A percentile compares a stretch with the other conserved stretches of the same genome.
Conservation (phyloP, 2,797 vertebrate species). For the Echiichthys vipera region DNA sequence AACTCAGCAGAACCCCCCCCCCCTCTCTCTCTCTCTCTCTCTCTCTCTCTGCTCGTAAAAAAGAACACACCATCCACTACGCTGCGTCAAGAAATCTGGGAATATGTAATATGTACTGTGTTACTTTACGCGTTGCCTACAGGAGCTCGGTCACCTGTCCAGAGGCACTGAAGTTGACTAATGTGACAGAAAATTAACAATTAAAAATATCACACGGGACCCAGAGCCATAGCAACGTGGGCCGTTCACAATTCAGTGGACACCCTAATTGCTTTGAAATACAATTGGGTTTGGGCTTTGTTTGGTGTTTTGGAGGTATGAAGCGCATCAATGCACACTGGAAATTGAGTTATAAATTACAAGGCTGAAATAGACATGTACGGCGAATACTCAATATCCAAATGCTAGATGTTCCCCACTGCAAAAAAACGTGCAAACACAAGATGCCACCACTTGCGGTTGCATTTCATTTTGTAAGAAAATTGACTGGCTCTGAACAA, state of each 20-base stretch:
- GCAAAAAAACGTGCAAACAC: slow-evolving; percentile 32
- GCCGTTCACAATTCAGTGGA: slow-evolving; percentile 81
- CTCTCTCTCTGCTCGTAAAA: slow-evolving; percentile 49
- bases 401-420: slow-evolving; percentile 60
- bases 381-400: slow-evolving; percentile 80
- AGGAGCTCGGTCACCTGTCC: slow-evolving; percentile 74
- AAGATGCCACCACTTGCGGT: slow-evolving; percentile 31
- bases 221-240: slow-evolving; percentile 62
- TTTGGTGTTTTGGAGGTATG: slow-evolving; percentile 83
- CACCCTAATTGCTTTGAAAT: slow-evolving; percentile 84
- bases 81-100: slow-evolving; percentile 40
- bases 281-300: slow-evolving; percentile 81
- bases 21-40: no score
- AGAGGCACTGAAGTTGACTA: slow-evolving; percentile 74
- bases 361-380: slow-evolving; percentile 79
- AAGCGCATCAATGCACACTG: slow-evolving; percentile 78
- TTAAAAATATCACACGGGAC: slow-evolving; percentile 80
- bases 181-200: slow-evolving; percentile 85
- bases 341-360: slow-evolving; percentile 87
- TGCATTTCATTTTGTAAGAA: slow-evolving; percentile 66
- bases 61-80: slow-evolving; percentile 23
- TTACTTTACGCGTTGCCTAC: slow-evolving; percentile 48
- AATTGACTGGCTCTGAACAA: slow-evolving; percentile 65
- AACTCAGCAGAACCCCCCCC: slow-evolving; percentile 38
- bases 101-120: slow-evolving; percentile 49